Base-by-base conservation (phyloP, 2,888 invertebrate species). In the Carterocephalus palaemon region DNA sequence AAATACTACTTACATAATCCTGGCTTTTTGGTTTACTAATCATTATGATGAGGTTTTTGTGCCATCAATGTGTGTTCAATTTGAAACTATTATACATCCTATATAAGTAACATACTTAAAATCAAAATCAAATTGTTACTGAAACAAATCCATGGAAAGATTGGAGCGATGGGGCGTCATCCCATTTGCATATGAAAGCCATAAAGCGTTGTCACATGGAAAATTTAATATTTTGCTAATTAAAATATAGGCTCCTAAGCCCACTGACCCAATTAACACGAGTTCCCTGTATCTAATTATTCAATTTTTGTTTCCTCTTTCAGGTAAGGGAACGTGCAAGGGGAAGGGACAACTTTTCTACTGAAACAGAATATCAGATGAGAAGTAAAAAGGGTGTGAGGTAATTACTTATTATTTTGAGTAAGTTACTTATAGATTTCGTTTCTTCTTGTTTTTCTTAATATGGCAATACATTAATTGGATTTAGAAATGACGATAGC, bases 191-290 rank as follows among this genome's bases (percentile, higher is more conserved):
- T 81, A 66, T 78, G 74, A 78, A 83, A 79, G 76, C 75, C 70
- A 71, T 76, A 75, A 76, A n/a, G n/a, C 71, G 75, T 72, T 54
- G 66, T 59, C 72, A 72, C 70, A 69, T 64, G 75, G 78, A 76
- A 81, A 82, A 83, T 84, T 80, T 78, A 76, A 83, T 83, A 66
- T 78, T 76, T 77, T 69, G 53, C 57, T 77, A 71, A 83, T 82
- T 76, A 73, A 79, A 77, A 77, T 67, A 76, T 68, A 67, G 62
- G 74, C 64, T 64, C 56, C 50, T 60, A 56, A 53, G 57, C 47
- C 51, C 66, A 63, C 62, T 76, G 75, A 75, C 77, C 79, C 72
- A 75, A 75, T 79, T 77, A 72, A 68, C 56, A 36, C 47, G 49
- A 51, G 50, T 52, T 54, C 55, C 47, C 48, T 52, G 47, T 38